These are phyloP conservation scores for Xenotilapia caudafasciata DNA, from an alignment of 2,113 vertebrate species.

Conservation along the genomic window DNA sequence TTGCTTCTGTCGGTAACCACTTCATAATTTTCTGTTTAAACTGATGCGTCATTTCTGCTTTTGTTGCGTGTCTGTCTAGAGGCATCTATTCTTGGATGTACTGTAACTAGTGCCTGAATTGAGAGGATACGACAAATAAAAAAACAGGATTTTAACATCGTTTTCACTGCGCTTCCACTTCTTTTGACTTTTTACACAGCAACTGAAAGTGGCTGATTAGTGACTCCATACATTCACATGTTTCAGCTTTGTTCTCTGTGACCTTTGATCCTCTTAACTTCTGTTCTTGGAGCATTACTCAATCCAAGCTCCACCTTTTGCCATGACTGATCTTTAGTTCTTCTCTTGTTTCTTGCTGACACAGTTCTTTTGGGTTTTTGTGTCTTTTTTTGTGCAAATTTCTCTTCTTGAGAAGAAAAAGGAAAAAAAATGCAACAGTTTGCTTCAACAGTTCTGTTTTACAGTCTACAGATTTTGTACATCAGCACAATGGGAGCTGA, in stretches of 20 bases:
- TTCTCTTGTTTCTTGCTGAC: background rate
- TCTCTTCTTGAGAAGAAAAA: background rate
- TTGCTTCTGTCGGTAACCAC: background rate
- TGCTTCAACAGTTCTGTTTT: background rate
- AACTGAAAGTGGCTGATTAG: background rate
- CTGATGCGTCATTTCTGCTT: background rate
- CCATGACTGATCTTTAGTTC: background rate
- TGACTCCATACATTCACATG: background rate
- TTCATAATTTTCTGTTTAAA: background rate
- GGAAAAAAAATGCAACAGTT: fast-evolving
- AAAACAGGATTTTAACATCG: background rate
- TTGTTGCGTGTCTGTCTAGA: background rate
- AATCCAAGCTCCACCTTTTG: background rate
- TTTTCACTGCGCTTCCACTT: background rate
- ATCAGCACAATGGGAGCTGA: background rate
- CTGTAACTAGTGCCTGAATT: background rate
- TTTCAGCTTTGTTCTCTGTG: background rate
- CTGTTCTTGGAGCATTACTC: background rate
- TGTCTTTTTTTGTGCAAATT: background rate
- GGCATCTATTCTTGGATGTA: background rate
- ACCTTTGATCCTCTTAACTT: background rate
- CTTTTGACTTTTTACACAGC: background rate
- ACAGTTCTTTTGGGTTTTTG: fast-evolving
- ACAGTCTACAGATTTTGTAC: background rate
- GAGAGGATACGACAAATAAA: background rate